Evolutionary conservation across 2,797 vertebrate genomes (phyloP), one percentile per base, ranked within the genome.

Genomic region (Hybognathus amarus): DNA sequence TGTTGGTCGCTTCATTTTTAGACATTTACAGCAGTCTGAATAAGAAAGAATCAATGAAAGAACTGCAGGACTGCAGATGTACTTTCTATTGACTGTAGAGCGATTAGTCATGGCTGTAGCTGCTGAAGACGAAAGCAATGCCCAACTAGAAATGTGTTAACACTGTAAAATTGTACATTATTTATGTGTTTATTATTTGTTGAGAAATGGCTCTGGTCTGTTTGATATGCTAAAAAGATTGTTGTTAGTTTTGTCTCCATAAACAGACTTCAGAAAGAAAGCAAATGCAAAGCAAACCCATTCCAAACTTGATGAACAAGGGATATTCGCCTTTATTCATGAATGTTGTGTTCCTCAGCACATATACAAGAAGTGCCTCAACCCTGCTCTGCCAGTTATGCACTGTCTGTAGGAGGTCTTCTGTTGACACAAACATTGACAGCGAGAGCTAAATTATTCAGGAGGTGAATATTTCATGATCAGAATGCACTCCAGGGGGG

Each of bases 401-500:
- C 27, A 6, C 36, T 54, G 30, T 71, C 52, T 52, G 78, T 83
- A 83, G 36, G 42, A 82, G 80, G 84, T 83, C 79, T 85, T 89
- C 89, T 87, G 85, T 87, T 88, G 88, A 87, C 70, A 81, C 88
- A 90, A 92, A 92, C 89, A 90, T 80, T 85, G 88, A 88, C 90
- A 87, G 84, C 88, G 89, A 86, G 84, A 10, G 38, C 77, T 90
- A 87, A 84, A 85, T 90, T 90, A 91, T 92, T 94, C 86, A 77
- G 70, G 80, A 83, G 86, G 84, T 93, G 90, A 94, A 93, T 95
- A 93, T 92, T 94, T 94, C 59, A 94, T 91, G 73, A 89, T 89
- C 89, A 88, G 88, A 86, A 89, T 90, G 88, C 89, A 84, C 91
- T 90, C 91, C 87, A 82, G 87, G 87, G 88, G 90, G 83, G 85